Percentiles rank a stretch among this genome's conserved stretches.
phyloP scores from a whole-genome alignment of 1,140 invertebrate genomes.

The Aphidius gifuensis region DNA sequence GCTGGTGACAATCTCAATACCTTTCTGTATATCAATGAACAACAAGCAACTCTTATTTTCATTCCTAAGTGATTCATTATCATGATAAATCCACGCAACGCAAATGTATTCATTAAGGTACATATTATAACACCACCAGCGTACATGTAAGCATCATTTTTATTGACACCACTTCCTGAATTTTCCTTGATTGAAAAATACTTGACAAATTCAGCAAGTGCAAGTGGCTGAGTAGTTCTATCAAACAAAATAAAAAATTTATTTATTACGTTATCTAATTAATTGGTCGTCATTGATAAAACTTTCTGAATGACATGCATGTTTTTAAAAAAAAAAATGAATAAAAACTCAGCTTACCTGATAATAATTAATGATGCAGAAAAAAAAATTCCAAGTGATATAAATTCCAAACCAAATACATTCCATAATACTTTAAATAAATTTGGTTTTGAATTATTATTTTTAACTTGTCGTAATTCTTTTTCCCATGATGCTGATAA shows the following conservation, averaged over 20 bases:
- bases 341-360: conserved; percentile 42
- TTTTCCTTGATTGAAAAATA: conserved; percentile 58
- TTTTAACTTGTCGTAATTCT: conserved; percentile 35
- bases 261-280: too few species aligned
- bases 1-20: conserved; percentile 61
- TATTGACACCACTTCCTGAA: conserved; percentile 37
- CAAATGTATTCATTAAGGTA: conserved; percentile 60
- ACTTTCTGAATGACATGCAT: too few species aligned
- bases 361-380: conserved; percentile 55
- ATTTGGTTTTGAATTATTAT: conserved; percentile 51
- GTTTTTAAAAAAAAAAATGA: too few species aligned
- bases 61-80: conserved; percentile 69
- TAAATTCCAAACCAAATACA: conserved; percentile 55
- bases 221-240: conserved; percentile 69
- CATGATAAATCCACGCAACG: conserved; percentile 78
- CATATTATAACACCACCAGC: conserved; percentile 69
- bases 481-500: conserved; percentile 46
- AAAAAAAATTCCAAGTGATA: conserved; percentile 55
- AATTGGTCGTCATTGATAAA: too few species aligned
- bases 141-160: conserved; percentile 65
- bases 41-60: conserved; percentile 74
- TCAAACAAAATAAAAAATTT: neutral
- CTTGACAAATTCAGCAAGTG: conserved; percentile 65
- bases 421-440: conserved; percentile 54
- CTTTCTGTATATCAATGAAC: conserved; percentile 81